These are phyloP conservation scores for Lordiphosa fenestrarum DNA, from an alignment of 2,888 invertebrate genomes.

Conservation along the genomic window DNA sequence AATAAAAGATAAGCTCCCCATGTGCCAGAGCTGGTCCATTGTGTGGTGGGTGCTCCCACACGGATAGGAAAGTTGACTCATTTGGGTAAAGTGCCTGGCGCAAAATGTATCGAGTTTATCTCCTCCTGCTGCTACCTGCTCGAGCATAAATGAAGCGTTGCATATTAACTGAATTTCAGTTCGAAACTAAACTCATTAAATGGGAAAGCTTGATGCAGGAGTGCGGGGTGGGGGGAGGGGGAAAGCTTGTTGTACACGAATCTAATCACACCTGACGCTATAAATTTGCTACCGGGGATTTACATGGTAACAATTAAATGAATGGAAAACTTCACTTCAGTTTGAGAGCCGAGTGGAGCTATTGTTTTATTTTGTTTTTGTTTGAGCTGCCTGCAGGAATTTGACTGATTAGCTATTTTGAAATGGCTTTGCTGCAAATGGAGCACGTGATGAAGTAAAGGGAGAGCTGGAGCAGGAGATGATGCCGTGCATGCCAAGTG, in stretches of 20 bases:
- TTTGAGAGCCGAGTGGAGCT: conserved; percentile 12
- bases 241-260: conserved; percentile 29
- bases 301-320: conserved; percentile 63
- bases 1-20: conserved; percentile 67
- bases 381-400: conserved; percentile 39
- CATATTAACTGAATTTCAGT: conserved; percentile 71
- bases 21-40: conserved; percentile 35
- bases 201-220: conserved; percentile 6
- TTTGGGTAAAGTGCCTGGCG: conserved; percentile 59
- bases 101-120: conserved; percentile 63
- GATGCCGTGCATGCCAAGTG: conserved; percentile 40
- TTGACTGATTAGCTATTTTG: conserved; percentile 70
- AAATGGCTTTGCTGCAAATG: conserved; percentile 61
- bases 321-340: conserved; percentile 47
- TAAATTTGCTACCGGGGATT: conserved; percentile 53
- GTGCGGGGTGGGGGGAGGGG: not conserved
- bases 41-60: conserved; percentile 39
- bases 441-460: conserved; percentile 49
- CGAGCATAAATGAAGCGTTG: conserved; percentile 38
- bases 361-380: conserved; percentile 26
- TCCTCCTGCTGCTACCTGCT: conserved; percentile 7
- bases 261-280: conserved; percentile 67
- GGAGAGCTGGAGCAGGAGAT: not conserved
- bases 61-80: conserved; percentile 54
- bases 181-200: conserved; percentile 70